A percentile compares a stretch with the other conserved stretches of the same genome.
phyloP scores from a whole-genome alignment of 1,140 invertebrate species.

The Vollenhovia emeryi region DNA sequence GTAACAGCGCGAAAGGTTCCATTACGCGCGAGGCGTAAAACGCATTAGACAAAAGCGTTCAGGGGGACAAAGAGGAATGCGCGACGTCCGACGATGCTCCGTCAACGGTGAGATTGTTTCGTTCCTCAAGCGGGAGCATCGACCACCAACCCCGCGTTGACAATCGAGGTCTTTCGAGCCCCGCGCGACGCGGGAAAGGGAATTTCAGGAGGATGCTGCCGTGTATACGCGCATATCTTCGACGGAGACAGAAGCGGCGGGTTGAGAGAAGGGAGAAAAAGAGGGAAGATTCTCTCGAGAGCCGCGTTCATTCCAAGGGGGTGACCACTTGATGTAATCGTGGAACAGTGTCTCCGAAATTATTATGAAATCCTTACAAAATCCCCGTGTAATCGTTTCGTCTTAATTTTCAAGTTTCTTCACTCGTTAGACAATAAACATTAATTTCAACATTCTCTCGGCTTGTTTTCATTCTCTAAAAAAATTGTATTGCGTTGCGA shows the following conservation, averaged over 20 bases:
- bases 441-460: too few relatives aligned
- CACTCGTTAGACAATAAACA: too few relatives aligned
- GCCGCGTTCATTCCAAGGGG: too few relatives aligned
- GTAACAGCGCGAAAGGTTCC: not conserved
- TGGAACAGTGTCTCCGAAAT: too few relatives aligned
- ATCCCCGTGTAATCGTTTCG: too few relatives aligned
- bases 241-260: conserved; percentile 18
- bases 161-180: conserved; percentile 6
- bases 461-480: too few relatives aligned
- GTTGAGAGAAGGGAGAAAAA: not conserved
- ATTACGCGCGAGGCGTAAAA: not conserved
- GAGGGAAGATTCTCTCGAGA: conserved; percentile 37
- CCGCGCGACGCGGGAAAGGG: not conserved
- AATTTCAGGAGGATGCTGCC: not conserved
- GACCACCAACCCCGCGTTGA: not conserved
- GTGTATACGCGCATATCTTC: conserved; percentile 31
- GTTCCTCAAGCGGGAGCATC: not conserved
- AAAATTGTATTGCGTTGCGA: too few relatives aligned
- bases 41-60: not conserved
- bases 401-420: too few relatives aligned
- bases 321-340: too few relatives aligned
- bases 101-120: not conserved
- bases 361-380: too few relatives aligned
- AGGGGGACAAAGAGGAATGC: not conserved
- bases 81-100: not conserved